These are phyloP conservation scores for Aradophagus sp. DNA, from an alignment of 1,140 invertebrate species.

Conservation along the genomic window DNA sequence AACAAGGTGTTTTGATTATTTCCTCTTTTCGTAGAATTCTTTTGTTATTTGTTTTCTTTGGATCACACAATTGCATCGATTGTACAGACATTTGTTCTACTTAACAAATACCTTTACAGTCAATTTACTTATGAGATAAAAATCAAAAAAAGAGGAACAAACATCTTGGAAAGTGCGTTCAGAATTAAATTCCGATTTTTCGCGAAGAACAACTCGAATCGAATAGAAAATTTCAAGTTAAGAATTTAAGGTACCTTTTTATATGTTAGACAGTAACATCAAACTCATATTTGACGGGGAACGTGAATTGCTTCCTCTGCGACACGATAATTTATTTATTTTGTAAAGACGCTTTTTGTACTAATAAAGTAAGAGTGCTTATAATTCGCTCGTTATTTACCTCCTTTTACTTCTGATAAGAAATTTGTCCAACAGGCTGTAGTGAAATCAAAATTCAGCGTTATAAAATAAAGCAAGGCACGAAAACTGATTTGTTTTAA, in stretches of 20 bases:
- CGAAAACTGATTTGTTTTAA: too few species aligned
- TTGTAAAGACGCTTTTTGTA: slow-evolving; percentile 74
- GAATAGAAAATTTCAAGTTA: slow-evolving; percentile 16
- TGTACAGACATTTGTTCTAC: too few species aligned
- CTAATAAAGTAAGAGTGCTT: slow-evolving; percentile 71
- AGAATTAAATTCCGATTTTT: slow-evolving; percentile 2
- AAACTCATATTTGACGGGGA: slow-evolving; percentile 43
- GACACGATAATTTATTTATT: slow-evolving; percentile 74
- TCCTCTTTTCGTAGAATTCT: too few species aligned
- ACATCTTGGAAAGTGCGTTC: slow-evolving; percentile 41
- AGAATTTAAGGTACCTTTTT: slow-evolving; percentile 13
- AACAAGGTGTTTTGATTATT: too few species aligned
- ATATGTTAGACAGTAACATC: slow-evolving; percentile 36
- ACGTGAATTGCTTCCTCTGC: slow-evolving; percentile 42
- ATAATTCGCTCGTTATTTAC: slow-evolving; percentile 22
- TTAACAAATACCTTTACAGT: too few species aligned
- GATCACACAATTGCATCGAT: too few species aligned
- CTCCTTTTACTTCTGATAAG: too few species aligned
- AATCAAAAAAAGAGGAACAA: slow-evolving; percentile 9
- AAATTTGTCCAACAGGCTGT: too few species aligned
- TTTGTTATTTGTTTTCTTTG: too few species aligned
- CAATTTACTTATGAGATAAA: too few species aligned
- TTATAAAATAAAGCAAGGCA: too few species aligned
- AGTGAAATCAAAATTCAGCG: too few species aligned
- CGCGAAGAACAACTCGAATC: slow-evolving; percentile 29